phyloP scores from a whole-genome alignment of 1,140 invertebrate species.

The Cylas formicarius region DNA sequence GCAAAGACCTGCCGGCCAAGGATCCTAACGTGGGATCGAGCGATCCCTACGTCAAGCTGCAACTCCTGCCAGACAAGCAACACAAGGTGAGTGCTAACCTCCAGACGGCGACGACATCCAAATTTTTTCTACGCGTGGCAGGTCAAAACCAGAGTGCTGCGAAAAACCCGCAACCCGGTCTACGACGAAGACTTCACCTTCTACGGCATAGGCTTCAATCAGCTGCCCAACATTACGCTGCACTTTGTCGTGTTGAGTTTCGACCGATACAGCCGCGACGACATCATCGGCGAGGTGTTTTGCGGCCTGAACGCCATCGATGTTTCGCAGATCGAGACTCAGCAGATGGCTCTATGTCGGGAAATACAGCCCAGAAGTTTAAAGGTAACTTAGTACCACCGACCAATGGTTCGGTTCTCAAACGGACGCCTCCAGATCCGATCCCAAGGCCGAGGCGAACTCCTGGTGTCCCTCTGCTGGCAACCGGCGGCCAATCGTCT shows the following conservation, averaged over 20 bases:
- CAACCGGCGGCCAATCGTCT: slow-evolving; percentile 83
- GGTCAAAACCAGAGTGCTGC: slow-evolving; percentile 84
- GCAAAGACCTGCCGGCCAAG: slow-evolving; percentile 73
- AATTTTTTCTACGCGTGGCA: slow-evolving; percentile 31
- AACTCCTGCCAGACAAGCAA: slow-evolving; percentile 88
- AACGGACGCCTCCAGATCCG: slow-evolving; percentile 65
- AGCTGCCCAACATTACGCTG: slow-evolving; percentile 77
- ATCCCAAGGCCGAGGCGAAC: slow-evolving; percentile 80
- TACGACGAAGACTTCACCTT: slow-evolving; percentile 97
- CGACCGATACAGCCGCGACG: slow-evolving; percentile 93
- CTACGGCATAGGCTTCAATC: slow-evolving; percentile 80
- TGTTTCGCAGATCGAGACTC: slow-evolving; percentile 69
- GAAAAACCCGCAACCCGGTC: slow-evolving; percentile 85
- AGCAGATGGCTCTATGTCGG: slow-evolving; percentile 66
- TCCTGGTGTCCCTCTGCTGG: slow-evolving; percentile 89
- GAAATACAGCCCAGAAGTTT: slow-evolving; percentile 81
- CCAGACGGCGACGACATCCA: slow-evolving; percentile 51
- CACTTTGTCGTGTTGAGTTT: slow-evolving; percentile 95
- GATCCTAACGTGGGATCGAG: slow-evolving; percentile 58
- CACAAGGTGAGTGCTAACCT: slow-evolving; percentile 56
- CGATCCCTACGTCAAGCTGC: slow-evolving; percentile 93
- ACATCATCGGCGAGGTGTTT: slow-evolving; percentile 96
- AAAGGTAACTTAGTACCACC: slow-evolving; percentile 54
- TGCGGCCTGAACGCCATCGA: slow-evolving; percentile 73
- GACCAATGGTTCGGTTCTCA: background rate